Base-by-base conservation (phyloP, 2,113 vertebrate genomes). In the Apteryx owenii region DNA sequence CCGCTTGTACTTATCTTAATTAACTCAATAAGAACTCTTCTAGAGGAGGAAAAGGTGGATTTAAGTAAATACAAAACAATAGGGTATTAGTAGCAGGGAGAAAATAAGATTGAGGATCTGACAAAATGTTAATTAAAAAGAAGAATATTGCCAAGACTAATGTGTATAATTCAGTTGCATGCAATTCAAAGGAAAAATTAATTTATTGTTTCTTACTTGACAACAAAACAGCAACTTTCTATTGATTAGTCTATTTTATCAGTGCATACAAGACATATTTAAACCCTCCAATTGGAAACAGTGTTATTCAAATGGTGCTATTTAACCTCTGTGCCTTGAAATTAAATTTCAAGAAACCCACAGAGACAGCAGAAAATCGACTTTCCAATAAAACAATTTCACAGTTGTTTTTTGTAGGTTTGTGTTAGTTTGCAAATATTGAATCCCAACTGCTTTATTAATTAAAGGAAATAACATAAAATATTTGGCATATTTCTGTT, bases 161-260 rank as follows among this genome's bases (percentile, higher is more conserved):
- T 53, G 91, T 91, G 29, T 96, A 83, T 95, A 96, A 97, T 96
- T 95, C 76, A 92, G 65, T 91, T 95, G 40, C 19, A n/a, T 64
- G 86, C 94, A 97, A 97, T 95, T 97, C 81, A 96, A 97, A 97
- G 82, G 44, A 61, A 96, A 97, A 98, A 97, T 96, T 97, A 98
- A 98, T 96, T 97, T 97, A 88, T 76, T 95, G 36, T 89, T 97
- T 94, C 75, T 93, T 96, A 90, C 86, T 93, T 97, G 82, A 94
- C 84, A 97, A 96, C 61, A 95, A 96, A 97, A 91, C 13, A 12
- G 29, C 16, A 96, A 54, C 11, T 95, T 98, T 77, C n/a, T 94
- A 91, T 92, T 90, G 89, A 96, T 96, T 96, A 88, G 19, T 94
- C 50, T 89, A 58, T 95, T 94, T 96, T 66, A 80, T 92, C 68